These are phyloP conservation scores for Mastacembelus armatus DNA, from an alignment of 2,797 vertebrate species.

Conservation along the genomic window DNA sequence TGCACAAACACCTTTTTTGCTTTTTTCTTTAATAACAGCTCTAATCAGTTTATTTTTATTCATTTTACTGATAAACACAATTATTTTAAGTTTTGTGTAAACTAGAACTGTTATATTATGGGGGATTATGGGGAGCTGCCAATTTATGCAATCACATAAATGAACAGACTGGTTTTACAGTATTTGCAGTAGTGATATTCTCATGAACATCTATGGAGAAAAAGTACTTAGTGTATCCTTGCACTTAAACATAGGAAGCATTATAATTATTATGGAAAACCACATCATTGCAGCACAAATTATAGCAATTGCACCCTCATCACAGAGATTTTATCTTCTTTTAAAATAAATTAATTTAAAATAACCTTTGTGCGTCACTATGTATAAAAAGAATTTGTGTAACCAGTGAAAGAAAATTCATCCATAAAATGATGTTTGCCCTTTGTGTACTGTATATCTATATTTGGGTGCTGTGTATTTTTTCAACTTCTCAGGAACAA, in stretches of 20 bases:
- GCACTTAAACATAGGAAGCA: neutral
- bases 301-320: neutral
- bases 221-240: neutral
- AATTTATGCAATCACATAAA: slow-evolving; percentile 2
- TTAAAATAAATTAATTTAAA: neutral
- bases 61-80: too few species aligned
- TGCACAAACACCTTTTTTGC: too few species aligned
- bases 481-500: slow-evolving; percentile 17
- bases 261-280: neutral
- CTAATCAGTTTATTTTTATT: too few species aligned
- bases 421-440: slow-evolving; percentile 10
- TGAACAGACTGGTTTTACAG: neutral
- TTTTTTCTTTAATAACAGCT: neutral
- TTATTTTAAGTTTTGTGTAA: slow-evolving; percentile 3
- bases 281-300: neutral
- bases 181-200: neutral
- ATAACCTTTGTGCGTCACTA: neutral
- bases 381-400: neutral
- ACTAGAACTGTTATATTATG: slow-evolving; percentile 10
- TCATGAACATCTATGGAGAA: neutral
- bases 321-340: neutral
- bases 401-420: neutral
- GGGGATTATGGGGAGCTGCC: neutral
- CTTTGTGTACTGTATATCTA: too few species aligned
- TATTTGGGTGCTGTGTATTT: slow-evolving; percentile 13